These are phyloP conservation scores for Volucella zonaria DNA, from an alignment of 2,888 invertebrate species.

Conservation along the genomic window DNA sequence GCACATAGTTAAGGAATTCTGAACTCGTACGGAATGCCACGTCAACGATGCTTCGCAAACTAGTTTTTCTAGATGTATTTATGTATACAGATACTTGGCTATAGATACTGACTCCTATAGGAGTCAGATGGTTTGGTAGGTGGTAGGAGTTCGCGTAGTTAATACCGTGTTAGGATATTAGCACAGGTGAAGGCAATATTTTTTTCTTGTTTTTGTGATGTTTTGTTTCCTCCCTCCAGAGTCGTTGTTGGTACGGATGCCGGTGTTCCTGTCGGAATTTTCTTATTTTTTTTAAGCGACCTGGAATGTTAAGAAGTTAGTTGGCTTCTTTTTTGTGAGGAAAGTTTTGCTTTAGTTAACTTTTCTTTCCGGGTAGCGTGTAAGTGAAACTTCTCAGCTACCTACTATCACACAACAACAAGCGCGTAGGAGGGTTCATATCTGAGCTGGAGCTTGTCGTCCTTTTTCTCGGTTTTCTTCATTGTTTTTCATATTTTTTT, in stretches of 20 bases:
- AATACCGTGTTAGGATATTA: slow-evolving; percentile 70
- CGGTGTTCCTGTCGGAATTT: neutral
- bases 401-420: slow-evolving; percentile 3
- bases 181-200: slow-evolving; percentile 61
- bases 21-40: slow-evolving; percentile 51
- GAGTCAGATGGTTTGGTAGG: neutral
- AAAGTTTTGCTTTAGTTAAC: slow-evolving; percentile 66
- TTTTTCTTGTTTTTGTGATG: slow-evolving; percentile 50
- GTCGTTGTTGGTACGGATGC: no score
- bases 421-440: slow-evolving; percentile 40
- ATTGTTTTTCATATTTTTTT: slow-evolving; percentile 17
- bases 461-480: neutral
- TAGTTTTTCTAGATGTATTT: slow-evolving; percentile 23
- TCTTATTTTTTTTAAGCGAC: slow-evolving; percentile 35
- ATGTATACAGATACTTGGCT: no score
- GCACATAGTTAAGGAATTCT: slow-evolving; percentile 64
- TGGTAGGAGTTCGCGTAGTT: slow-evolving; percentile 62
- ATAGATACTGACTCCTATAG: no score
- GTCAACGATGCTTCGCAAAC: slow-evolving; percentile 58
- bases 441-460: slow-evolving; percentile 32
- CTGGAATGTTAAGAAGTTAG: slow-evolving; percentile 70
- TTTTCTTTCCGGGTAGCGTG: slow-evolving; percentile 54
- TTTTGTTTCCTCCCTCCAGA: slow-evolving; percentile 4
- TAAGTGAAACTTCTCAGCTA: slow-evolving; percentile 67
- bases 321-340: slow-evolving; percentile 58